Evolutionary conservation across 2,888 invertebrate genomes (phyloP), one percentile per base, ranked within the genome.

Genomic region (Cryptocephalus moraei): DNA sequence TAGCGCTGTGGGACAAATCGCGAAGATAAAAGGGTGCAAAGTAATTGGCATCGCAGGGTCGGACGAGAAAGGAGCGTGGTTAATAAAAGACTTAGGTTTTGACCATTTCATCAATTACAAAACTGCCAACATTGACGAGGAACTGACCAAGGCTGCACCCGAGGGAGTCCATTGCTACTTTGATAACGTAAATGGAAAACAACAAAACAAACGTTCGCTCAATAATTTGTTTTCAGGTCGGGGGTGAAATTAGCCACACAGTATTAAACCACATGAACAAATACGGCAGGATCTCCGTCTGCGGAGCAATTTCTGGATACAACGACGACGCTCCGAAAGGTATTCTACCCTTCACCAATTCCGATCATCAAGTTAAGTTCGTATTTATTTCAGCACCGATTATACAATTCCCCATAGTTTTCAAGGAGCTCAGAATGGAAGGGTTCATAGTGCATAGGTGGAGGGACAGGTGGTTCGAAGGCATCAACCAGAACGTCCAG

Each of bases 151-250:
- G 64, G 72, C 68, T 44, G 83, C 84, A 9, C 83, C 85, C 0
- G 70, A 82, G n/a, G 85, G 86, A 2, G 68, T 87, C 0, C 84
- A 87, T 62, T 82, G 84, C 60, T 87, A 82, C 60, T 87, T 86
- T 62, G 87, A 87, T 63, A 87, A 86, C 65, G 86, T 86, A 70
- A 66, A 77, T 67, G 39, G 9, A 9, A 39, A 36, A 36, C 22
- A 22, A 22, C 22, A 2, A 22, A 22, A 6, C 22, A 22, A 22
- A 22, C 22, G 2, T 4, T 22, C 22, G 6, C 6, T 22, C 22
- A 22, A 22, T 22, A 2, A 2, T 22, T 4, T 22, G 3, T 6
- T 22, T 36, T 33, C 43, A 55, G 84, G 84, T 84, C 44, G 85
- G 85, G 13, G 85, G 85, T 41, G 79, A 80, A 61, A 77, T 84